Evolutionary conservation across 1,140 invertebrate species (phyloP).

Genomic region (Cherax quadricarinatus): DNA sequence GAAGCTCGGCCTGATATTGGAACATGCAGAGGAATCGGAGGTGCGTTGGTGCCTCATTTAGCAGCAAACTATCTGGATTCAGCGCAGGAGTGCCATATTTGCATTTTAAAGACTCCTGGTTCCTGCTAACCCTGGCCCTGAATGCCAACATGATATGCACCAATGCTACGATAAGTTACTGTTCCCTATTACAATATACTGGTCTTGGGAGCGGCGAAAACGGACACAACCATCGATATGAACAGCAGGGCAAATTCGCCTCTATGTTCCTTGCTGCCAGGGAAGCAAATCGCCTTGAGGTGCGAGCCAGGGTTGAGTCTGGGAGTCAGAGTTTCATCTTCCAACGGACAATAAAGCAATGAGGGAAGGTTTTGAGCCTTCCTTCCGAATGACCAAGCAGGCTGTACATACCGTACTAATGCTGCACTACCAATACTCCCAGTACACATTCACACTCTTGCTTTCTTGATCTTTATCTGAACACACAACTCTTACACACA

Average conservation of each 20-base stretch:
- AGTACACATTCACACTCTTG: neutral
- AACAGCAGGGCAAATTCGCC: neutral
- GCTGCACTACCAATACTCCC: constrained; percentile 11
- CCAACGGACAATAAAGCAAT: constrained; percentile 70
- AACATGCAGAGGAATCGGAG: constrained; percentile 34
- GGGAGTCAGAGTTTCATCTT: constrained; percentile 42
- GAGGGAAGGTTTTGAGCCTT: constrained; percentile 63
- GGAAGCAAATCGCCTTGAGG: neutral
- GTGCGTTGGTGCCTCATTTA: constrained; percentile 47
- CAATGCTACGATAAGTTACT: constrained; percentile 69
- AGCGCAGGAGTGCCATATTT: constrained; percentile 48
- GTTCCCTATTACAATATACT: constrained; percentile 71
- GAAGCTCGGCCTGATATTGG: constrained; percentile 19
- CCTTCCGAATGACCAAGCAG: constrained; percentile 63
- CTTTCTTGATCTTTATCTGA: too few relatives aligned
- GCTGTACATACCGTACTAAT: constrained; percentile 42
- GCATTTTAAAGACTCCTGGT: constrained; percentile 59
- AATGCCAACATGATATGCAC: constrained; percentile 70
- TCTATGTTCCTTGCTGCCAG: neutral
- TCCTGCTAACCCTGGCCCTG: constrained; percentile 58
- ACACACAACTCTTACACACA: neutral
- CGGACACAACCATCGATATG: neutral
- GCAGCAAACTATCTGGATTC: constrained; percentile 58
- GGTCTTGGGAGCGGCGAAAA: constrained; percentile 10
- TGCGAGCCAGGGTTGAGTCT: constrained; percentile 4